Conservation (phyloP, 2,888 invertebrate genomes). For the Microctonus brassicae region DNA sequence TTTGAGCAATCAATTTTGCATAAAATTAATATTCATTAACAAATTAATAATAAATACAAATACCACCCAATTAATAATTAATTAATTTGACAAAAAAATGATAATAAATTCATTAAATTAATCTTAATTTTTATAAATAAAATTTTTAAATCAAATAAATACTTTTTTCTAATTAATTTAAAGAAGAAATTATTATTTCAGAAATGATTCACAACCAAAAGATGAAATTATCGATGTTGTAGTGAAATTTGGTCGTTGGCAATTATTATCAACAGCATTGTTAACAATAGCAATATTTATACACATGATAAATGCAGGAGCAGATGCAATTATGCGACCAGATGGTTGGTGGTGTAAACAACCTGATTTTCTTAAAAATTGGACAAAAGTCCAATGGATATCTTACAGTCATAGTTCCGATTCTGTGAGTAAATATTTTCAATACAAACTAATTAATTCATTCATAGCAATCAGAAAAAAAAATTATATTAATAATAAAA, state of each 20-base stretch:
- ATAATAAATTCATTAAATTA: too few relatives aligned
- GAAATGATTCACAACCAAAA: slow-evolving; percentile 34
- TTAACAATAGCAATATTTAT: slow-evolving; percentile 41
- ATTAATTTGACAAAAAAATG: too few relatives aligned
- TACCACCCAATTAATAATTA: too few relatives aligned
- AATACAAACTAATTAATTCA: too few relatives aligned
- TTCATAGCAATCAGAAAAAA: too few relatives aligned
- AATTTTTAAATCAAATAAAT: too few relatives aligned
- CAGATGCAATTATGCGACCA: slow-evolving; percentile 42
- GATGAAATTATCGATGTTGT: slow-evolving; percentile 44
- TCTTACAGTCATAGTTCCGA: slow-evolving; percentile 44
- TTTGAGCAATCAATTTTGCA: too few relatives aligned
- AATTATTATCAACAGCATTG: slow-evolving; percentile 41
- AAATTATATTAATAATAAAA: neutral
- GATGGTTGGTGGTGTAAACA: slow-evolving; percentile 49
- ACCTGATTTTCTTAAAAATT: slow-evolving; percentile 42
- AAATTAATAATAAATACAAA: too few relatives aligned
- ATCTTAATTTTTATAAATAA: too few relatives aligned
- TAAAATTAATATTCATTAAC: too few relatives aligned
- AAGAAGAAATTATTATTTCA: too few relatives aligned
- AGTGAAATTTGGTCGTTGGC: slow-evolving; percentile 47
- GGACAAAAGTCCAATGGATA: slow-evolving; percentile 49
- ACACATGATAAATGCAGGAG: slow-evolving; percentile 45
- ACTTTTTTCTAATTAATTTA: neutral
- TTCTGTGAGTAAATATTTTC: slow-evolving; percentile 34